Percentiles rank a stretch among this genome's conserved stretches.
These are phyloP conservation scores for Neomonachus schauinslandi DNA, from an alignment of 2,113 vertebrate species.

Conservation along the genomic window DNA sequence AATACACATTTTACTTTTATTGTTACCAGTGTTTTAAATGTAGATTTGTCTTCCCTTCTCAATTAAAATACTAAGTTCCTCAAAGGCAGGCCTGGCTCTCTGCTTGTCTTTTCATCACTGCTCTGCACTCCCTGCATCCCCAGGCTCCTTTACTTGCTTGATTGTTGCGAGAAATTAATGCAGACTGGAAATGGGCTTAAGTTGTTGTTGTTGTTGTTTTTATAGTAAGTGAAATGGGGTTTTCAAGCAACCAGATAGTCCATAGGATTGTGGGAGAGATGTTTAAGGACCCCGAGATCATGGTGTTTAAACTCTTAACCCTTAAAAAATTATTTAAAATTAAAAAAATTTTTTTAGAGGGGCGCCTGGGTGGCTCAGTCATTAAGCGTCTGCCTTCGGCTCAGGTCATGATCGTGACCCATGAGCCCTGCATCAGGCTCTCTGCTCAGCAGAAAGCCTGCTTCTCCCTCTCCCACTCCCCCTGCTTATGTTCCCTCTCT, in stretches of 20 bases:
- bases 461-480: no score
- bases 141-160: no score
- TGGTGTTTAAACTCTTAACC: background rate
- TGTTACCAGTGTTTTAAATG: accelerated
- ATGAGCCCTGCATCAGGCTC: no score
- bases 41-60: background rate
- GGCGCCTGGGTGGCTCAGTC: no score
- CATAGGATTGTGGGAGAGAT: background rate
- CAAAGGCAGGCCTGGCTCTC: background rate
- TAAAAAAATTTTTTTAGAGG: background rate
- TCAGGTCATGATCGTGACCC: no score
- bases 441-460: no score
- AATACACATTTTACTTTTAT: background rate
- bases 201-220: no score
- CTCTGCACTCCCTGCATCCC: background rate
- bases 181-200: background rate
- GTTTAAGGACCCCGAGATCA: background rate
- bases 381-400: no score
- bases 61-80: background rate
- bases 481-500: no score
- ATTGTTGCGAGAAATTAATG: background rate
- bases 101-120: accelerated
- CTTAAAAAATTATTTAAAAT: background rate
- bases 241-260: background rate
- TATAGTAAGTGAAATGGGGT: background rate